A percentile compares a stretch with the other conserved stretches of the same genome.
These are phyloP conservation scores for Corythaixoides concolor DNA, from an alignment of 2,113 vertebrate species.

Conservation along the genomic window DNA sequence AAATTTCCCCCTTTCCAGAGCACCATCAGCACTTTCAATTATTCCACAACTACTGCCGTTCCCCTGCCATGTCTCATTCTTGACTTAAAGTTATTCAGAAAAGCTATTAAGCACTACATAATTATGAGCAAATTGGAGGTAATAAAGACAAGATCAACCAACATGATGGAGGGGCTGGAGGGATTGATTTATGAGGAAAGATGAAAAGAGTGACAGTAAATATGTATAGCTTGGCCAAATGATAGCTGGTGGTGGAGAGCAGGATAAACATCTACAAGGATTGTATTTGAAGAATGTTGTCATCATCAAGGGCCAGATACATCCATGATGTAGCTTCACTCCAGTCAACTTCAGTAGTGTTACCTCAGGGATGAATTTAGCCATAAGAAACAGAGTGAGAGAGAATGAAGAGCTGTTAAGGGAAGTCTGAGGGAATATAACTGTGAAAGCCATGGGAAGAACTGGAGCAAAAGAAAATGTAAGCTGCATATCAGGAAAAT, in stretches of 20 bases:
- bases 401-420: not conserved
- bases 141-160: constrained; percentile 71
- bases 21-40: not conserved
- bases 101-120: constrained; percentile 42
- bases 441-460: not conserved
- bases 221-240: constrained; percentile 45
- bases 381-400: not conserved
- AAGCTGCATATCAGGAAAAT: not conserved
- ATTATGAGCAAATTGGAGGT: constrained; percentile 68
- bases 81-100: constrained; percentile 46
- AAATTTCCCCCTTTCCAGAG: not conserved
- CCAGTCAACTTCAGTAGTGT: not conserved
- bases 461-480: not conserved
- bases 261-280: not conserved
- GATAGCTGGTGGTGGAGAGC: not conserved
- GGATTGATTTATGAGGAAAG: constrained; percentile 67
- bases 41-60: constrained; percentile 2
- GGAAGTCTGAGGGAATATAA: not conserved
- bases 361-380: not conserved
- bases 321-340: not conserved
- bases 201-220: constrained; percentile 58
- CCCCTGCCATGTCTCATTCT: not conserved
- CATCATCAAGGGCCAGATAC: not conserved
- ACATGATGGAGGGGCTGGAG: constrained; percentile 64
- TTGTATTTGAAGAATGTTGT: not conserved